These are phyloP conservation scores for Paelopatides confundens DNA, from an alignment of 53 echinoderm and acorn worm species.

Conservation along the genomic window DNA sequence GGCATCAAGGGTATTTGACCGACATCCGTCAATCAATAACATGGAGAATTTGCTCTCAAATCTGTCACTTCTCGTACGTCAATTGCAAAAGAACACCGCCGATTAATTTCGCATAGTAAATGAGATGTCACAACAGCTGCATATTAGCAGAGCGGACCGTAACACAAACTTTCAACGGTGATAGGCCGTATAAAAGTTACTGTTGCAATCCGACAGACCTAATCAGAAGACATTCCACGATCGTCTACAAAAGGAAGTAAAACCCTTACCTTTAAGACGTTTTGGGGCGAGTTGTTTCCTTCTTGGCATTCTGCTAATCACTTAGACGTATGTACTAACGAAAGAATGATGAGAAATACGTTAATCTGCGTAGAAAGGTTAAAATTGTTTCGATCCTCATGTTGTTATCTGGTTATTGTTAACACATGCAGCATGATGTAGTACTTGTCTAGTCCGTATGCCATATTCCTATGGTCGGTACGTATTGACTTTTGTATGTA, in stretches of 20 bases:
- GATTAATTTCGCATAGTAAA: constrained; percentile 40
- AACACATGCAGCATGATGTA: too few relatives aligned
- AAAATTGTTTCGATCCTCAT: neutral
- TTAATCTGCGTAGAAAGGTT: neutral
- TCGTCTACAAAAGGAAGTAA: neutral
- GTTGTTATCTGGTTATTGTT: neutral
- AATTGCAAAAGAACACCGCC: constrained; percentile 6
- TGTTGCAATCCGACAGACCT: neutral
- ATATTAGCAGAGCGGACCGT: neutral
- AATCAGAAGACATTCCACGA: neutral
- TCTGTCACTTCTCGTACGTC: constrained; percentile 38
- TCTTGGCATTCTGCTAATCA: constrained; percentile 18
- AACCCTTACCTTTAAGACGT: constrained; percentile 31
- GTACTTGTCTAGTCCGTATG: too few relatives aligned
- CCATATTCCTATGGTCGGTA: too few relatives aligned
- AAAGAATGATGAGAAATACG: neutral
- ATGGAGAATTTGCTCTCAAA: constrained; percentile 27
- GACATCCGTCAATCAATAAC: constrained; percentile 34
- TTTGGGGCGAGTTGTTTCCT: constrained; percentile 30
- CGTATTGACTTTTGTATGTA: too few relatives aligned
- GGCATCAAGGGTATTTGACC: constrained; percentile 30
- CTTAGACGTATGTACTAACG: neutral
- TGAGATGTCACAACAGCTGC: constrained; percentile 9
- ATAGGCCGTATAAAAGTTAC: constrained; percentile 28
- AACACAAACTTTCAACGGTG: constrained; percentile 6